phyloP scores from a whole-genome alignment of 2,888 invertebrate genomes.

The Strigamia maritima region DNA sequence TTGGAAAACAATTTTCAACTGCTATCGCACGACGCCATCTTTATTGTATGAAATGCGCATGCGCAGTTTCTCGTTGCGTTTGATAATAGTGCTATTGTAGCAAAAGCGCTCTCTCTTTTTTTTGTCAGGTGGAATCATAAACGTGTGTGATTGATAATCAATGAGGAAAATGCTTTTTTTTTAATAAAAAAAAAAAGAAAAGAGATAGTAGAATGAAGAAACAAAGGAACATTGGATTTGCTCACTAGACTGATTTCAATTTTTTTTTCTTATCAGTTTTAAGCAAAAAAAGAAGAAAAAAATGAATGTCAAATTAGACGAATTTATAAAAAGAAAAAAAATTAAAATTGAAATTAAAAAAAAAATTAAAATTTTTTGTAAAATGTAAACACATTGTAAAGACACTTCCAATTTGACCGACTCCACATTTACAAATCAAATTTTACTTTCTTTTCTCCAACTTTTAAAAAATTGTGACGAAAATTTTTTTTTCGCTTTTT shows the following conservation, averaged over 20 bases:
- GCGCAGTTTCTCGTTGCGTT: neutral
- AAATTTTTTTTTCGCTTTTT: neutral
- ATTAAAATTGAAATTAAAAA: no score
- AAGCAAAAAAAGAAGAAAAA: neutral
- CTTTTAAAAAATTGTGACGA: neutral
- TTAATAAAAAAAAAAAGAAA: no score
- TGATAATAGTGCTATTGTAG: neutral
- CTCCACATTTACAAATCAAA: no score
- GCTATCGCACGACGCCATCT: neutral
- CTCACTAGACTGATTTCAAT: neutral
- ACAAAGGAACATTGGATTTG: neutral
- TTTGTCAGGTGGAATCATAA: neutral
- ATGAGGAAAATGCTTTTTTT: neutral
- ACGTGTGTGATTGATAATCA: neutral
- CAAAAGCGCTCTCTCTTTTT: neutral
- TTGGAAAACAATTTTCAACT: slow-evolving; percentile 35
- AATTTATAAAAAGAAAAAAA: neutral
- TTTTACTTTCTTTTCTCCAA: no score
- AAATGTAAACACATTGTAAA: no score
- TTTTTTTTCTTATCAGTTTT: neutral
- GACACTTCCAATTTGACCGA: no score
- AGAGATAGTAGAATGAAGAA: neutral
- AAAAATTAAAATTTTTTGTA: neutral
- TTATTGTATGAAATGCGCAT: neutral
- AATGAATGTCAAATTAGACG: neutral